phyloP scores from a whole-genome alignment of 2,113 vertebrate genomes.

The Mirza zaza region DNA sequence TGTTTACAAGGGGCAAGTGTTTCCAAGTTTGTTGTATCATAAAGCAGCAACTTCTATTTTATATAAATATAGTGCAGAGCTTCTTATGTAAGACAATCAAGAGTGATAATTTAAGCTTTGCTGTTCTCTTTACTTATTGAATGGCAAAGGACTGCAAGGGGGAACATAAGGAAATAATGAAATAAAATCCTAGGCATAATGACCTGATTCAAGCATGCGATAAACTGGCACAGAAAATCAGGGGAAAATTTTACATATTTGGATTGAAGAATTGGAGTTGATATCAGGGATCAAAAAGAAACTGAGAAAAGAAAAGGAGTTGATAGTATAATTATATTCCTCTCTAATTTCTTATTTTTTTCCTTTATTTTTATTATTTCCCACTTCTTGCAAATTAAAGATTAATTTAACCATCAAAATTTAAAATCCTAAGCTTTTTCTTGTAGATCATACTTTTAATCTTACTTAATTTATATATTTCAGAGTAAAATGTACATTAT shows the following conservation, averaged over 20 bases:
- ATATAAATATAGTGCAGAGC: not conserved
- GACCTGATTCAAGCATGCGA: not conserved
- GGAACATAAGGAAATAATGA: not conserved
- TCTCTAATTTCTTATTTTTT: not conserved
- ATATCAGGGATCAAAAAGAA: not conserved
- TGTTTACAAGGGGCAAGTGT: slow-evolving; percentile 7
- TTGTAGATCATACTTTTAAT: not conserved
- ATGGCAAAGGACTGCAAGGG: not conserved
- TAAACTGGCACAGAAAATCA: not conserved
- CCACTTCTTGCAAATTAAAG: not conserved
- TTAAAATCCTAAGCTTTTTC: not conserved
- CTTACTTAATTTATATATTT: not conserved
- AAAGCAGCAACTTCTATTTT: slow-evolving; percentile 12
- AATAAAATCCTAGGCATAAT: not conserved
- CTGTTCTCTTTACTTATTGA: not conserved
- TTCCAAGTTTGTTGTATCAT: not conserved
- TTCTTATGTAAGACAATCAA: not conserved
- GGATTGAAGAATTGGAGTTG: not conserved
- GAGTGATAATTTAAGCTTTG: not conserved
- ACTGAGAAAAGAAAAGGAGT: not conserved
- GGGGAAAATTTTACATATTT: not conserved
- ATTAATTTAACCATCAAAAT: not conserved
- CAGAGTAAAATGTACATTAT: not conserved
- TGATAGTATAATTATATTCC: not conserved
- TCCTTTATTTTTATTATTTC: not conserved